phyloP scores from a whole-genome alignment of 2,888 invertebrate species.

The Ptilodon capucinus region DNA sequence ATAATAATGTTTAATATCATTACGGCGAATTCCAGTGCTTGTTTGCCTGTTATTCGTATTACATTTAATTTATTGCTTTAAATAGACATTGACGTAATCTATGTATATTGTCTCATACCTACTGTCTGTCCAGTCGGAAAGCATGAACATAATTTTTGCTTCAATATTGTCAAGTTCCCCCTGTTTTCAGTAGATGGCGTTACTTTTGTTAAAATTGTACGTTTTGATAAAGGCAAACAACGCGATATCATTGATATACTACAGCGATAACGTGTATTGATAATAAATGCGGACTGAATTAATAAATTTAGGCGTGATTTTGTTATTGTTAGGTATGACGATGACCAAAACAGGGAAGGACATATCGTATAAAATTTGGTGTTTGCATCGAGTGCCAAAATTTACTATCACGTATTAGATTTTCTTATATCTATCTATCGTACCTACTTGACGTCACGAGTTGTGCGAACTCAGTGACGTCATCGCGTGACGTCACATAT shows the following conservation, averaged over 20 bases:
- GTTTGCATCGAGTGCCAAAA: background rate
- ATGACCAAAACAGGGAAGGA: background rate
- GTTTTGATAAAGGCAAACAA: conserved; percentile 7
- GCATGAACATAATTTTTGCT: conserved; percentile 13
- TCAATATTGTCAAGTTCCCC: conserved; percentile 17
- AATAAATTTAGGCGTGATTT: background rate
- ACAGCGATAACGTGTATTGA: conserved; percentile 2
- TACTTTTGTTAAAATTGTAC: conserved; percentile 12
- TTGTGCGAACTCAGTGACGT: conserved; percentile 62
- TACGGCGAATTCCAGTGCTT: conserved; percentile 17
- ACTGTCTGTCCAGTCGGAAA: conserved; percentile 5
- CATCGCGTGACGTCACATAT: conserved; percentile 57
- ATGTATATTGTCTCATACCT: background rate
- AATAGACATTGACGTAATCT: conserved; percentile 31
- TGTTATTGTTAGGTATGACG: background rate
- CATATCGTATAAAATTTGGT: background rate
- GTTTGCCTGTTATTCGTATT: conserved; percentile 20
- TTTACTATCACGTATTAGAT: conserved; percentile 10
- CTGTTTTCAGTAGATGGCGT: conserved; percentile 50
- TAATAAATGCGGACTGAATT: background rate
- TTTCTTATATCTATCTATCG: conserved; percentile 27
- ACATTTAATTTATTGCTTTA: conserved; percentile 20
- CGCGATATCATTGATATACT: background rate
- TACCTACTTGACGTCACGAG: conserved; percentile 49
- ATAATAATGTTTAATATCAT: conserved; percentile 10